These are phyloP conservation scores for Agrypnia vestita DNA, from an alignment of 1,140 invertebrate genomes.

Conservation along the genomic window DNA sequence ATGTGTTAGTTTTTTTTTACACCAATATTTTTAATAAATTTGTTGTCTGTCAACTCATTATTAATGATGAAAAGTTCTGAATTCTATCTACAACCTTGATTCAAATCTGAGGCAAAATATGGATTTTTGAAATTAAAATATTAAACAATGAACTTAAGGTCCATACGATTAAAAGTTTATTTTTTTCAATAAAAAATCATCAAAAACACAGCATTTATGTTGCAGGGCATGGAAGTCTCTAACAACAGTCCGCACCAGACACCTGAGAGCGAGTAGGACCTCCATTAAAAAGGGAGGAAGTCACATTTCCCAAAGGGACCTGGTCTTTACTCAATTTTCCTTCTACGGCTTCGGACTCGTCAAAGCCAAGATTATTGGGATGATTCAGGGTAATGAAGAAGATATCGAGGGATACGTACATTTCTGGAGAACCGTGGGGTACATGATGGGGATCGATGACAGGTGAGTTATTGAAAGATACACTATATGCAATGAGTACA, in stretches of 20 bases:
- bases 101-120: too few species aligned
- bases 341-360: conserved; percentile 87
- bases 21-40: too few species aligned
- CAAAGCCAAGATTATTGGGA: conserved; percentile 78
- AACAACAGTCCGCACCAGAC: conserved; percentile 77
- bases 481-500: too few species aligned
- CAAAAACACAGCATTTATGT: conserved; percentile 20
- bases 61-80: too few species aligned
- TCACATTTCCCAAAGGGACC: conserved; percentile 83
- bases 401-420: conserved; percentile 86
- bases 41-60: too few species aligned
- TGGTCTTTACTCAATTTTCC: conserved; percentile 89
- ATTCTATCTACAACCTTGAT: too few species aligned
- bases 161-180: too few species aligned
- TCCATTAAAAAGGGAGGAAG: conserved; percentile 68
- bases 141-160: too few species aligned
- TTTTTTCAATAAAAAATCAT: background rate
- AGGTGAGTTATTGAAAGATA: conserved; percentile 68
- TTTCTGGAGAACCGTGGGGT: conserved; percentile 88
- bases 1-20: too few species aligned
- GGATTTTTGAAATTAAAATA: too few species aligned
- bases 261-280: conserved; percentile 75
- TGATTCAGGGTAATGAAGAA: conserved; percentile 71
- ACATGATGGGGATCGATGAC: conserved; percentile 87
- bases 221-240: conserved; percentile 78